These are phyloP conservation scores for Parazoanthus swiftii DNA, from an alignment of 92 coral and sea anemone genomes.

Conservation along the genomic window DNA sequence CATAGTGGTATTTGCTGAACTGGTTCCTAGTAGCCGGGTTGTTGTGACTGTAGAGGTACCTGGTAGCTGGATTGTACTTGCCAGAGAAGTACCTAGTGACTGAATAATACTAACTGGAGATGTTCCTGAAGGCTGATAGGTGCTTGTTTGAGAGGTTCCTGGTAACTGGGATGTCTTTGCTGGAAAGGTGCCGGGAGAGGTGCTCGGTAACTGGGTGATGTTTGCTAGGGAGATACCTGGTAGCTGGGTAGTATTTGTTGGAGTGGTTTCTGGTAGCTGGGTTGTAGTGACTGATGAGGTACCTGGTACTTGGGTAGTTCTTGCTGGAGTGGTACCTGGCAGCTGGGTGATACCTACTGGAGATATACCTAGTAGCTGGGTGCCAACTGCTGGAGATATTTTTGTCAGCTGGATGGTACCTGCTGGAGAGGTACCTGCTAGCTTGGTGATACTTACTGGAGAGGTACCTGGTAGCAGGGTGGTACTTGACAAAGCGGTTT, in stretches of 20 bases:
- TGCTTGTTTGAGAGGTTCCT: slow-evolving; percentile 19
- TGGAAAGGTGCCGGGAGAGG: background rate
- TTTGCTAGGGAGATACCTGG: background rate
- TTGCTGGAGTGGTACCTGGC: slow-evolving; percentile 6
- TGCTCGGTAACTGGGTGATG: background rate
- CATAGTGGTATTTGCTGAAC: background rate
- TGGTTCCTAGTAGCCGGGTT: background rate
- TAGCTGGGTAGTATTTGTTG: background rate
- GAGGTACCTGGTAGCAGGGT: background rate
- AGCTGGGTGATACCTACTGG: background rate
- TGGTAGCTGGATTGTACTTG: background rate
- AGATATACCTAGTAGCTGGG: background rate
- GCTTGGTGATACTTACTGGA: background rate
- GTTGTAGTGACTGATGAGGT: background rate
- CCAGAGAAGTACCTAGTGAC: background rate
- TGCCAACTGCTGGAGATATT: slow-evolving; percentile 2
- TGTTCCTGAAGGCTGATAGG: background rate
- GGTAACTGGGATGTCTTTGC: background rate
- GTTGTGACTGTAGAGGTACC: background rate
- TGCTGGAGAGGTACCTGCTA: slow-evolving; percentile 20
- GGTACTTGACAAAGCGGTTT: background rate
- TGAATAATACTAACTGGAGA: background rate
- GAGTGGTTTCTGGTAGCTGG: background rate
- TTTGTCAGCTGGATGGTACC: background rate
- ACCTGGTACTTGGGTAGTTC: background rate